Percentiles rank a stretch among this genome's conserved stretches.
These are phyloP conservation scores for Prietella phreatophila DNA, from an alignment of 2,113 vertebrate species.

Conservation along the genomic window DNA sequence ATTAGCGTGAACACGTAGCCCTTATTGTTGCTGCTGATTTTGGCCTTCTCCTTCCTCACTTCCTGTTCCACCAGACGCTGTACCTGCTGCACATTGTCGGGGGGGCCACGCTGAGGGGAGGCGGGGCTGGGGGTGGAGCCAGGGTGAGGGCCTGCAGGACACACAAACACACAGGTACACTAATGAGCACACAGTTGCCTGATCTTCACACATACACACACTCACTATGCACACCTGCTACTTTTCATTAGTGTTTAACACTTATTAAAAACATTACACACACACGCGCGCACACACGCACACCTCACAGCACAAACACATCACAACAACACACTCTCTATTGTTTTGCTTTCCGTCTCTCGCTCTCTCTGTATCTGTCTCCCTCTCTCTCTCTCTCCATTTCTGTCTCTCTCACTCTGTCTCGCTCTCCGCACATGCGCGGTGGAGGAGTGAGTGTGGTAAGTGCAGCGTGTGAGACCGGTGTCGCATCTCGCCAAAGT, in stretches of 20 bases:
- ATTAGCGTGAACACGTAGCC: slow-evolving; percentile 86
- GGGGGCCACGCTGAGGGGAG: slow-evolving; percentile 59
- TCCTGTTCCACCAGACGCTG: slow-evolving; percentile 84
- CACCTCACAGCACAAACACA: not conserved
- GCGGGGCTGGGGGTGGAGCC: slow-evolving; percentile 36
- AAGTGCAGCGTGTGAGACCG: no score
- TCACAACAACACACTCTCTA: not conserved
- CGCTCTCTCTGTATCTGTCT: no score
- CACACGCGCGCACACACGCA: not conserved
- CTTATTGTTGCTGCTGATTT: slow-evolving; percentile 71
- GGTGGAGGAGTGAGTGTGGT: no score
- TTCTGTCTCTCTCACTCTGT: no score
- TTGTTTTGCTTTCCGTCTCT: not conserved
- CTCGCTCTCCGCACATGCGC: no score
- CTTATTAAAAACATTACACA: not conserved
- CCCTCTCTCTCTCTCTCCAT: no score
- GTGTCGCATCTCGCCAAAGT: no score
- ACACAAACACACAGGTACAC: not conserved
- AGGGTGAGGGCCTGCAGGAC: slow-evolving; percentile 51
- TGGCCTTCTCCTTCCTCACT: slow-evolving; percentile 75
- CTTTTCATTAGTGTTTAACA: not conserved
- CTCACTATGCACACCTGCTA: not conserved
- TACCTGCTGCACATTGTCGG: slow-evolving; percentile 77
- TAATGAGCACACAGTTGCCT: not conserved
- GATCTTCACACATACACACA: not conserved